Conservation (phyloP, 1,140 invertebrate genomes). For the Penaeus chinensis region DNA sequence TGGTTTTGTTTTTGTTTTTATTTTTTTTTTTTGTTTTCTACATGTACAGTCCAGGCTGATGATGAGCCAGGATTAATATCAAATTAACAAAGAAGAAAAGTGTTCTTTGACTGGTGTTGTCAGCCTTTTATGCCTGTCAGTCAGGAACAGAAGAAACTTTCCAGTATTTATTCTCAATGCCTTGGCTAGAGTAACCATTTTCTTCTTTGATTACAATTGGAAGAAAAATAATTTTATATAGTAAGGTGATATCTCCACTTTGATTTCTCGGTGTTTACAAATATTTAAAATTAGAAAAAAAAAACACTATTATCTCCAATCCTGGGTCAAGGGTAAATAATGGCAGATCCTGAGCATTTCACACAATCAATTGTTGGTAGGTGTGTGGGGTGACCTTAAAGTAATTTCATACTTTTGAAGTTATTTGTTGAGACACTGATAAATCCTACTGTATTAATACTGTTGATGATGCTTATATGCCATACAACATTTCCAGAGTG, state of each 20-base stretch:
- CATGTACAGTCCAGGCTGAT: no score
- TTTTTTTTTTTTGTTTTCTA: no score
- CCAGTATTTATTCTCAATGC: constrained; percentile 29
- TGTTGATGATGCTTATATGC: constrained; percentile 7
- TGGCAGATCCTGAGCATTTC: constrained; percentile 20
- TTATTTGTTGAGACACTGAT: background rate
- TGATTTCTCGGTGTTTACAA: constrained; percentile 26
- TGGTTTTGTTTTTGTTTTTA: no score
- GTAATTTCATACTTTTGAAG: constrained; percentile 7
- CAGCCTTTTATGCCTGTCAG: constrained; percentile 4
- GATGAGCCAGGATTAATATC: no score
- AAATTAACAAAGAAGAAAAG: constrained; percentile 4
- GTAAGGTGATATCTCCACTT: background rate
- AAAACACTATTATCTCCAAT: background rate
- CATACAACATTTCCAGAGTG: no score
- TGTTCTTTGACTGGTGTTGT: background rate
- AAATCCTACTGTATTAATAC: constrained; percentile 13
- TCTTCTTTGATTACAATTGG: constrained; percentile 10
- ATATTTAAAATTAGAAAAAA: constrained; percentile 1
- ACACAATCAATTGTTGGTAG: constrained; percentile 22
- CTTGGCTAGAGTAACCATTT: constrained; percentile 22
- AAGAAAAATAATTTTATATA: constrained; percentile 16
- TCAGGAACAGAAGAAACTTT: constrained; percentile 13
- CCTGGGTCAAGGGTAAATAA: constrained; percentile 13
- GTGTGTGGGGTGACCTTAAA: background rate